Percentiles rank a stretch among this genome's conserved stretches.
Conservation (phyloP, 92 coral and sea anemone species). For the Palythoa caribaeorum region DNA sequence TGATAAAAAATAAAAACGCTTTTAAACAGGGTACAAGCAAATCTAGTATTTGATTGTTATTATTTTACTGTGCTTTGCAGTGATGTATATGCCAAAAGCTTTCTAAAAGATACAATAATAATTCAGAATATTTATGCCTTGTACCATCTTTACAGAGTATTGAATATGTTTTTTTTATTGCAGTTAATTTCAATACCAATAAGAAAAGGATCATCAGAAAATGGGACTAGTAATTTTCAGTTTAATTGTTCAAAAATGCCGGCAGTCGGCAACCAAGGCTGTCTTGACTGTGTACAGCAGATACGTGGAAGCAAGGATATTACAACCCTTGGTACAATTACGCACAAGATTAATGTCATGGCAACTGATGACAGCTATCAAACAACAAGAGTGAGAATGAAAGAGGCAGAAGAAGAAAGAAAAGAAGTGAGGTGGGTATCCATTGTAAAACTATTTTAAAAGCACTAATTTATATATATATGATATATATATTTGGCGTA, state of each 20-base stretch:
- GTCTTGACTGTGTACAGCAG: conserved; percentile 90
- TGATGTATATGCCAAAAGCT: no score
- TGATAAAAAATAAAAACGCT: no score
- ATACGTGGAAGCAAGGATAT: conserved; percentile 61
- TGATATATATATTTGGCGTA: no score
- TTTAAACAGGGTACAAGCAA: no score
- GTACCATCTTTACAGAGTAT: no score
- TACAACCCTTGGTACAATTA: conserved; percentile 79
- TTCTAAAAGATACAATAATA: no score
- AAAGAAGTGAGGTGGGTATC: conserved; percentile 82
- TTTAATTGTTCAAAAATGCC: conserved; percentile 75
- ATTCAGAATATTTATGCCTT: no score
- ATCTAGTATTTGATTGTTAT: no score
- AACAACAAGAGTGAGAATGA: conserved; percentile 90
- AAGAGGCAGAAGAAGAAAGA: conserved; percentile 92
- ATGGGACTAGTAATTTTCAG: conserved; percentile 64
- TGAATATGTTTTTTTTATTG: not conserved
- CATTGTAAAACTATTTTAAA: no score
- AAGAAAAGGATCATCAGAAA: conserved; percentile 34
- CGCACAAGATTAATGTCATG: conserved; percentile 85
- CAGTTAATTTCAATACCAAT: conserved; percentile 81
- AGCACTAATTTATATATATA: no score
- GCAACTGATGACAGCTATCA: conserved; percentile 96
- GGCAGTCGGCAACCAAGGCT: conserved; percentile 67
- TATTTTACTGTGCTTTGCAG: no score